Evolutionary conservation across 2,888 invertebrate species (phyloP).

Genomic region (Drosophila lutescens): DNA sequence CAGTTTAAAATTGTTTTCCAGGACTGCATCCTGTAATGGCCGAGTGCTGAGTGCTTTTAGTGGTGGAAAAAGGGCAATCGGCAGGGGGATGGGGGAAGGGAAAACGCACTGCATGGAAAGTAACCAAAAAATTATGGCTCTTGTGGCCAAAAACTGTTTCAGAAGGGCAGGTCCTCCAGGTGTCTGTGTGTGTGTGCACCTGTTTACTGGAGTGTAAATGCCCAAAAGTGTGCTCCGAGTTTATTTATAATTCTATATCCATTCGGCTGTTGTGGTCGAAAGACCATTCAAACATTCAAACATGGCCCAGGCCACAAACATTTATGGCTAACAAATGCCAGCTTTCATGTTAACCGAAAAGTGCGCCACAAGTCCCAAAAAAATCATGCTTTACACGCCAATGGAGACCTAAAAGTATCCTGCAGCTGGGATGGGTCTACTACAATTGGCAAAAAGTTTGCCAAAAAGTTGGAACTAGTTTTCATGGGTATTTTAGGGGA

Average conservation of each 20-base stretch:
- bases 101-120: conserved; percentile 55
- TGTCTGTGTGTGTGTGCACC: conserved; percentile 23
- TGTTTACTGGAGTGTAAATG: conserved; percentile 64
- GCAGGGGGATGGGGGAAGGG: neutral
- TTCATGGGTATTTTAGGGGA: neutral
- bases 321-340: conserved; percentile 75
- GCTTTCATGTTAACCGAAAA: conserved; percentile 67
- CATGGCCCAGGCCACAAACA: conserved; percentile 69
- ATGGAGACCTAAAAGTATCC: conserved; percentile 48
- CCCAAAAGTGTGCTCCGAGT: conserved; percentile 63
- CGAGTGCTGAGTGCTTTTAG: conserved; percentile 67
- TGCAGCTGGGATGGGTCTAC: neutral
- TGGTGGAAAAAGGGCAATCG: conserved; percentile 17
- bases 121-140: conserved; percentile 76
- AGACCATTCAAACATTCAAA: conserved; percentile 48
- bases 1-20: conserved; percentile 58
- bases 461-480: conserved; percentile 8
- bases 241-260: conserved; percentile 44
- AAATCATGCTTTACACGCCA: conserved; percentile 71
- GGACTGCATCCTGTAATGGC: conserved; percentile 41
- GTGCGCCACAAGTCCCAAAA: conserved; percentile 49
- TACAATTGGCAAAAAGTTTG: conserved; percentile 11
- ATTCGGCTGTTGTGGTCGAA: conserved; percentile 38
- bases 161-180: conserved; percentile 31
- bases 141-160: conserved; percentile 70